A percentile compares a stretch with the other conserved stretches of the same genome.
Evolutionary conservation across 2,113 vertebrate genomes (phyloP).

Genomic region (Lagopus muta): DNA sequence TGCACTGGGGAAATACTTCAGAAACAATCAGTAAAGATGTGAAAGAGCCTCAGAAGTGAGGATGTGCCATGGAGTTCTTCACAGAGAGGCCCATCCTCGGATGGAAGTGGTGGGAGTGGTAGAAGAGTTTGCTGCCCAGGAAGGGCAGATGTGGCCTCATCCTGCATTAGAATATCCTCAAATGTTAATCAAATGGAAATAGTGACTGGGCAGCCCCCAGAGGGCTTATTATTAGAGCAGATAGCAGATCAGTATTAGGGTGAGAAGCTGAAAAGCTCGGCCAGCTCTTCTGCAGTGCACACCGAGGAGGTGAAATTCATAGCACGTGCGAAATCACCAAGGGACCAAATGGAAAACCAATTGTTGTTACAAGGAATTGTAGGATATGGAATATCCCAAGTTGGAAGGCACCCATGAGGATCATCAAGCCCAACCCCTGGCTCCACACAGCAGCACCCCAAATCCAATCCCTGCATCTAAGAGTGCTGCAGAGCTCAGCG

Average conservation of each 20-base stretch:
- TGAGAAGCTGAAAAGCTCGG: slow-evolving; percentile 17
- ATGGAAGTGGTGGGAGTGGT: not conserved
- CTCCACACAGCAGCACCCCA: too few species aligned
- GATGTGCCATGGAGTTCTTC: not conserved
- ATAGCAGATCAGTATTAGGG: not conserved
- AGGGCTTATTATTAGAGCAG: slow-evolving; percentile 3
- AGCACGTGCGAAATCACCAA: not conserved
- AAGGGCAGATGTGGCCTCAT: not conserved
- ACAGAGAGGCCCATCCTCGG: not conserved
- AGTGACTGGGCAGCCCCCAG: not conserved
- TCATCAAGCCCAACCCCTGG: not conserved
- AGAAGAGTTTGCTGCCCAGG: not conserved
- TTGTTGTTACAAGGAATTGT: not conserved
- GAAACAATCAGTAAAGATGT: not conserved
- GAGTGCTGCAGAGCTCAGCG: too few species aligned
- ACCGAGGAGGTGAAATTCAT: not conserved
- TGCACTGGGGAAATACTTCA: not conserved
- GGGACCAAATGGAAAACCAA: not conserved
- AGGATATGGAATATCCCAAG: not conserved
- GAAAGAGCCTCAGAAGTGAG: not conserved
- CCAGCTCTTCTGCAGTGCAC: not conserved
- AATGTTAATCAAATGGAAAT: not conserved
- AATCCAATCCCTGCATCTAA: not conserved
- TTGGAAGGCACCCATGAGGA: not conserved
- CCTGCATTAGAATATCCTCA: not conserved